Conservation (phyloP, 2,797 vertebrate genomes). For the Rhyacichthys aspro region DNA sequence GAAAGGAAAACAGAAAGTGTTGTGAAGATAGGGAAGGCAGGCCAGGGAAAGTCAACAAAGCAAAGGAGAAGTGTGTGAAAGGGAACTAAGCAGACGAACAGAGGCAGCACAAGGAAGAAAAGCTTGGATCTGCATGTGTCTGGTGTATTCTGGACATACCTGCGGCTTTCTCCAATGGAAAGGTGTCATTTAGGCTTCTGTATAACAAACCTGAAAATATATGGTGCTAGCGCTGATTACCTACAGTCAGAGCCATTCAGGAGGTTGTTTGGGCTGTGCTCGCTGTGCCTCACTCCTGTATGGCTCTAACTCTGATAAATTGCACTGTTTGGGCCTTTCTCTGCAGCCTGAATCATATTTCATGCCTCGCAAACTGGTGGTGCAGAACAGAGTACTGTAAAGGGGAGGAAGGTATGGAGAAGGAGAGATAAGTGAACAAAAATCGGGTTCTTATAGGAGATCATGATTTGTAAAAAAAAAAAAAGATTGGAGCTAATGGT, state of each 20-base stretch:
- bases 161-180: constrained; percentile 31
- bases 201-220: constrained; percentile 45
- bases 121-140: constrained; percentile 12
- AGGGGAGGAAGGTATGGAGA: constrained; percentile 13
- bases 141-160: constrained; percentile 5
- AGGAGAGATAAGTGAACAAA: constrained; percentile 10
- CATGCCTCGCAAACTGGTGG: constrained; percentile 38
- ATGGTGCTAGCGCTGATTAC: constrained; percentile 45
- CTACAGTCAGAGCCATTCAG: constrained; percentile 32
- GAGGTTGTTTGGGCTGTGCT: constrained; percentile 40
- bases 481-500: too few species aligned
- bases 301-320: constrained; percentile 71
- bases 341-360: constrained; percentile 60
- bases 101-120: constrained; percentile 5
- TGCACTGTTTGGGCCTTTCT: constrained; percentile 59
- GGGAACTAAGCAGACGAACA: not conserved
- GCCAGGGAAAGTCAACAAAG: constrained; percentile 41
- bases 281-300: constrained; percentile 28
- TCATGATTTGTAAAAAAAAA: too few species aligned
- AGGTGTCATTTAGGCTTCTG: constrained; percentile 32
- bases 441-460: not conserved
- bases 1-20: constrained; percentile 27
- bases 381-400: constrained; percentile 9
- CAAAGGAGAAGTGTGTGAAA: constrained; percentile 16
- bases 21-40: constrained; percentile 15